Base-by-base conservation (phyloP, 2,888 invertebrate species). In the Drosophila villosipedis region DNA sequence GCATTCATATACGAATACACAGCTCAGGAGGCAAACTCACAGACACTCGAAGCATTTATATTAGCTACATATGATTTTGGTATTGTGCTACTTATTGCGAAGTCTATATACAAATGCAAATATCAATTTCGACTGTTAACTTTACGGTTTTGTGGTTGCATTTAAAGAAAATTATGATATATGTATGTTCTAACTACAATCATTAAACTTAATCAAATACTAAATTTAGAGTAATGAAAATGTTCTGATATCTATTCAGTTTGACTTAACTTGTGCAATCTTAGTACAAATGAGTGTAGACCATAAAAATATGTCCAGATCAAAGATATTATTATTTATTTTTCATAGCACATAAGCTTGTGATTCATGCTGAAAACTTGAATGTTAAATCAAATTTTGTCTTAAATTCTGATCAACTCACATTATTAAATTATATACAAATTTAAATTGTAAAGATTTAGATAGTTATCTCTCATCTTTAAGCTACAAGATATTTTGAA, bases 11-110 rank as follows among this genome's bases (percentile, higher is more conserved):
- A 43, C 54, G 47, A n/a, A n/a, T 5, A 49, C n/a, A 68, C 37
- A 65, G 33, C 41, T 55, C 47, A 53, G 59, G 16, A 54, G 43
- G 12, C 43, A 59, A 28, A 58, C 33, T 55, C 50, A 74, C 61
- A 68, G 68, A 69, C 73, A 77, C 78, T 79, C 71, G 68, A 70
- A 69, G 73, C 82, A 83, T 85, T 76, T 76, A 81, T 79, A 83
- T 79, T 78, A 78, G 78, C 71, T 67, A 60, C 52, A 82, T 74
- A 65, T 63, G 53, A 69, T 43, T 22, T 31, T 19, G 22, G 31
- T 58, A 50, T 75, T 43, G 28, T 35, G 14, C 14, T 14, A 35
- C 14, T 35, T 35, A 35, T 54, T 54, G 39, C 30, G 25, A 49
- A 47, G 43, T 22, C 43, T 58, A 37, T 28, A 31, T 28, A 14